Conservation (phyloP, 2,113 vertebrate genomes). For the Gorsachius goisagi region DNA sequence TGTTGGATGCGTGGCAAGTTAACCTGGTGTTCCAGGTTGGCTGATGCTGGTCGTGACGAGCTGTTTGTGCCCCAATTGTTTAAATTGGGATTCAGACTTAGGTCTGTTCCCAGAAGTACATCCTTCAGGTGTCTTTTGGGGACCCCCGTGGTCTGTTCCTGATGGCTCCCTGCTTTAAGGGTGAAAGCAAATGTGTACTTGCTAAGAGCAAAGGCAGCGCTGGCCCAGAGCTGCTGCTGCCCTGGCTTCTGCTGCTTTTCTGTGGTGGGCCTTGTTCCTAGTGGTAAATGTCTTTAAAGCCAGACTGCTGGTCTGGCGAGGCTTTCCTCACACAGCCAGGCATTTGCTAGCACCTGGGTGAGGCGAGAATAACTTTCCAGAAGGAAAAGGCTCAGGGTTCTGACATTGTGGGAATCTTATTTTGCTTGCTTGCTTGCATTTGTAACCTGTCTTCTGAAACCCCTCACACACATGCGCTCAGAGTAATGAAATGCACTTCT, state of each 20-base stretch:
- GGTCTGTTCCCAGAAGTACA: neutral
- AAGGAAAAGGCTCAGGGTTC: neutral
- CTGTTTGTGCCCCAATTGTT: neutral
- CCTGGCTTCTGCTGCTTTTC: neutral
- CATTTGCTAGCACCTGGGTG: neutral
- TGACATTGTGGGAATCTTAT: neutral
- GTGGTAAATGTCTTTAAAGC: neutral
- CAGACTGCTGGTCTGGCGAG: neutral
- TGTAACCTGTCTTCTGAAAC: neutral
- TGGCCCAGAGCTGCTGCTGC: neutral
- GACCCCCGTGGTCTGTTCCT: fast-evolving
- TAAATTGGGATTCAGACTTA: neutral
- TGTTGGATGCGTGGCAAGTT: fast-evolving
- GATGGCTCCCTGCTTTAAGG: neutral
- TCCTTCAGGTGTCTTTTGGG: neutral
- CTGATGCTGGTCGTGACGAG: fast-evolving
- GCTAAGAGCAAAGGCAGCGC: fast-evolving
- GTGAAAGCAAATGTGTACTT: fast-evolving
- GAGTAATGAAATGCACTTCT: neutral
- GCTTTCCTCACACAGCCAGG: neutral
- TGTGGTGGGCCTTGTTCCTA: neutral
- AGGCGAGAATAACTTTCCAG: neutral
- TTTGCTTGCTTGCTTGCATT: neutral
- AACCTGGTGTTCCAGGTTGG: neutral
- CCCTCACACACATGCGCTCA: fast-evolving